Evolutionary conservation across 2,797 vertebrate species (phyloP), one percentile per base, ranked within the genome.

Genomic region (Poeciliopsis infans): DNA sequence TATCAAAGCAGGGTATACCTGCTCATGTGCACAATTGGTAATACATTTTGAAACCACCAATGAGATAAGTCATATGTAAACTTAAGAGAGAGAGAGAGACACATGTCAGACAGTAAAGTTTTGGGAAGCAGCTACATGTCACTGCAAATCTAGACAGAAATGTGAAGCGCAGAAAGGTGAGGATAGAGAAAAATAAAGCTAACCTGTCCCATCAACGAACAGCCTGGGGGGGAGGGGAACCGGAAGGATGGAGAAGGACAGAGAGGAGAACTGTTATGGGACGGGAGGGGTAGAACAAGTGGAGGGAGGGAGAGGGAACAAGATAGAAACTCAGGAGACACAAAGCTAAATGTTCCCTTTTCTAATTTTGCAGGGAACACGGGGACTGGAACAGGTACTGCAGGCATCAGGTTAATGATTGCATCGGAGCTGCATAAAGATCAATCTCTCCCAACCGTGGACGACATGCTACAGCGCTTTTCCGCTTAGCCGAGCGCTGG

Each of bases 181-280:
- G 75, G 77, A 85, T 76, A 82, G 79, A 78, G 51, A 66, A 72
- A 86, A 89, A 57, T 78, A 84, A 80, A 88, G 82, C 74, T 89
- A 93, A 92, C 84, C 90, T 92, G 88, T 81, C 85, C 90, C 88
- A 93, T 93, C 93, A 94, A 93, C 93, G 90, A 92, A 93, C 92
- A 90, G 90, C 84, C 74, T 45, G 76, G 86, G 87, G 91, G 92
- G 91, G 93, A 87, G 86, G 92, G 91, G 90, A 89, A 91, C 90
- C 89, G 85, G 92, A 93, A 93, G 94, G 93, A 95, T 94, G 93
- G 91, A 94, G 92, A 94, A 94, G 94, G 93, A 93, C 91, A 93
- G 89, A 94, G 87, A 94, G 93, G 92, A 92, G 91, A 93, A 88
- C 83, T 88, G 84, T 89, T 82, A 89, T 84, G 77, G 87, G 85